Evolutionary conservation across 2,888 invertebrate genomes (phyloP).

Genomic region (Cephus spinipes): DNA sequence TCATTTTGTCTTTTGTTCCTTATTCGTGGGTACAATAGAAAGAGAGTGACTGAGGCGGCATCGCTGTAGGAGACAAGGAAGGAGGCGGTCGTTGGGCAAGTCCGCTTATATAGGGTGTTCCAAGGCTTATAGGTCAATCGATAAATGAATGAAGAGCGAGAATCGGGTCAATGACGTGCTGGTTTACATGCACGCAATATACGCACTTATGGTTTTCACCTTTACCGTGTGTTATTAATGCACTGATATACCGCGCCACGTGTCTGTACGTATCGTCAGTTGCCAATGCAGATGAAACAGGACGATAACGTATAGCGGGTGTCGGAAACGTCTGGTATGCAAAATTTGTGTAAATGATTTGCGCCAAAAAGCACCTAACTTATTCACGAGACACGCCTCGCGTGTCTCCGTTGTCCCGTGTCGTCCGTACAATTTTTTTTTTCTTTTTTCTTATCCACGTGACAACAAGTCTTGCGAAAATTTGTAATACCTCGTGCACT

Average conservation of each 20-base stretch:
- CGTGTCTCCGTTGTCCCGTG: background rate
- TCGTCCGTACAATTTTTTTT: too few species aligned
- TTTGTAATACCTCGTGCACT: background rate
- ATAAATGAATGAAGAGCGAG: constrained; percentile 20
- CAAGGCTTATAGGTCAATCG: constrained; percentile 21
- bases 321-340: background rate
- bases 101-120: background rate
- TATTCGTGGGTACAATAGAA: background rate
- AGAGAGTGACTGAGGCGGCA: background rate
- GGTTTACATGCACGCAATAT: background rate
- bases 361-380: background rate
- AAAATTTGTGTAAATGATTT: background rate
- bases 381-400: background rate
- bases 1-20: background rate
- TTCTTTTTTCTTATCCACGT: background rate
- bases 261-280: background rate
- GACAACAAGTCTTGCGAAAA: background rate
- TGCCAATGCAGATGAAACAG: background rate
- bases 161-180: constrained; percentile 21
- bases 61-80: background rate
- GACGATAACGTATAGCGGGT: background rate
- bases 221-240: background rate
- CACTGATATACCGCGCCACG: background rate
- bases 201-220: background rate
- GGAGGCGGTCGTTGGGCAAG: background rate